Evolutionary conservation across 2,113 vertebrate species (phyloP).

Genomic region (Cephalopholis sonnerati): DNA sequence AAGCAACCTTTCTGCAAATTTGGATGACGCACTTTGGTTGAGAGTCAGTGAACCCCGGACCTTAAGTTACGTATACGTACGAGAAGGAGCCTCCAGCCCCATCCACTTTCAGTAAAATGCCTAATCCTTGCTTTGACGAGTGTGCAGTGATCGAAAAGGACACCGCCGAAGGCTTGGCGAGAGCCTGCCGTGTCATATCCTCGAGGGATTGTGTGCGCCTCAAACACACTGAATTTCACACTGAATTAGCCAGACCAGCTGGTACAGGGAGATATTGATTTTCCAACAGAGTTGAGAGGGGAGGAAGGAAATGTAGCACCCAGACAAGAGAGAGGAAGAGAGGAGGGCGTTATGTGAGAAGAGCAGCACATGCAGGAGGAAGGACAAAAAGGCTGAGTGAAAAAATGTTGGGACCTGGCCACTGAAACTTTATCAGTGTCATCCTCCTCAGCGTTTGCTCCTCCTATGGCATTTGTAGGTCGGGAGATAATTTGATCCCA

Average conservation of each 20-base stretch:
- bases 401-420: conserved; percentile 37
- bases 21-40: conserved; percentile 1
- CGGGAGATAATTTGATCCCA: conserved; percentile 19
- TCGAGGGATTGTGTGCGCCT: conserved; percentile 66
- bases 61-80: conserved; percentile 4
- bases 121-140: conserved; percentile 70
- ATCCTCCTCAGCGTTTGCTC: conserved; percentile 31
- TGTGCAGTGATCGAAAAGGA: conserved; percentile 63
- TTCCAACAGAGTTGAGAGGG: conserved; percentile 64
- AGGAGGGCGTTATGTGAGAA: conserved; percentile 40
- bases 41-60: background rate
- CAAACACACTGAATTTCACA: conserved; percentile 81
- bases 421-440: conserved; percentile 49
- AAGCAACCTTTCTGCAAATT: conserved; percentile 3
- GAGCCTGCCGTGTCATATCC: conserved; percentile 67
- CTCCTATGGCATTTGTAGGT: conserved; percentile 24
- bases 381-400: conserved; percentile 54
- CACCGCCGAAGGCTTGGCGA: conserved; percentile 54
- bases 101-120: conserved; percentile 48
- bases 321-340: conserved; percentile 50
- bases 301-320: conserved; percentile 60
- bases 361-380: conserved; percentile 41
- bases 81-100: conserved; percentile 4
- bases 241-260: conserved; percentile 81
- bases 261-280: conserved; percentile 83